Conservation (phyloP, 2,888 invertebrate species). For the Meteorus colon region DNA sequence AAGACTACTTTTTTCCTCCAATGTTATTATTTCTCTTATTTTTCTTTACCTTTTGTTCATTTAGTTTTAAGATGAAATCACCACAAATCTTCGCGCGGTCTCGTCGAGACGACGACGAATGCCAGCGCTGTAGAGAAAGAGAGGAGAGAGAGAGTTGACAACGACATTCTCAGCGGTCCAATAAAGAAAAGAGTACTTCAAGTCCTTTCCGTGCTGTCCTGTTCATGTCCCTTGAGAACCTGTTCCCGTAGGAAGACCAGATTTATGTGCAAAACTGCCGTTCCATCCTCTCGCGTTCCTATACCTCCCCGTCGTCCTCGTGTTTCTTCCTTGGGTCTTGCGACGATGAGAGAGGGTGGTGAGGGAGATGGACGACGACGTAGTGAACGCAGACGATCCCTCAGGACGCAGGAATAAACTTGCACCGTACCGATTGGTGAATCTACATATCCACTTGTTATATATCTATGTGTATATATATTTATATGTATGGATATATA, state of each 20-base stretch:
- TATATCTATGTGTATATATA: not conserved
- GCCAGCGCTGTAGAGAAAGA: not conserved
- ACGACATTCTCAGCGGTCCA: conserved; percentile 68
- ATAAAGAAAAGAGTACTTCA: conserved; percentile 70
- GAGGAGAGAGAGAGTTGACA: conserved; percentile 54
- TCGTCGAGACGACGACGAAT: conserved; percentile 49
- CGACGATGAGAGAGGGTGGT: conserved; percentile 55
- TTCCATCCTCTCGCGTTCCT: conserved; percentile 53
- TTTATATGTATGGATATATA: not conserved
- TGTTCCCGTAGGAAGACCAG: conserved; percentile 68
- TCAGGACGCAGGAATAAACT: conserved; percentile 69
- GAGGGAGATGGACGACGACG: conserved; percentile 56
- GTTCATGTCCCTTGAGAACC: conserved; percentile 66
- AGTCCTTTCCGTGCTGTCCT: conserved; percentile 67
- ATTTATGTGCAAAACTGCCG: conserved; percentile 73
- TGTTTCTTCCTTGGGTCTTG: conserved; percentile 56
- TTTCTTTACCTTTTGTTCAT: conserved; percentile 16
- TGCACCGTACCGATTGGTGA: conserved; percentile 62
- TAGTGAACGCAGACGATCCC: conserved; percentile 62
- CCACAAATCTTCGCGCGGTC: conserved; percentile 47
- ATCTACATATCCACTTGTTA: conserved; percentile 64
- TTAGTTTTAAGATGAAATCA: conserved; percentile 37
- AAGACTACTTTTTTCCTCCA: not conserved
- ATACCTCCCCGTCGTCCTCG: conserved; percentile 30
- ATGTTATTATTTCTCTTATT: not conserved